Evolutionary conservation across 2,888 invertebrate genomes (phyloP).

Genomic region (Griposia aprilina): DNA sequence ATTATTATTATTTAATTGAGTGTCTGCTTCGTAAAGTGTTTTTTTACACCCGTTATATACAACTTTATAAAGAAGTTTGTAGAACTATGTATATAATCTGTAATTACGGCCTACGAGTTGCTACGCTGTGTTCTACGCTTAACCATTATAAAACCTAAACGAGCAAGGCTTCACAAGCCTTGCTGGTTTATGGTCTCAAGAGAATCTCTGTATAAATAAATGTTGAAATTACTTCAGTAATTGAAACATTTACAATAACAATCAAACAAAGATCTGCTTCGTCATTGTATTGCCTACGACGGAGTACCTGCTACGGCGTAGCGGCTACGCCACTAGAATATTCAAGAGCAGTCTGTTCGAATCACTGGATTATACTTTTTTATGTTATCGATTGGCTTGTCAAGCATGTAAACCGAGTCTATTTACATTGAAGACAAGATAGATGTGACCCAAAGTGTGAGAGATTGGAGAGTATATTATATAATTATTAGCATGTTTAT

Average conservation of each 20-base stretch:
- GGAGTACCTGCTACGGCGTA: slow-evolving; percentile 21
- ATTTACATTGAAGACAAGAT: background rate
- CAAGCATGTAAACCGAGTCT: background rate
- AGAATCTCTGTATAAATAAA: background rate
- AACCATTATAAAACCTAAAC: background rate
- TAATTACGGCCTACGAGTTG: background rate
- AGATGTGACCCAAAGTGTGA: background rate
- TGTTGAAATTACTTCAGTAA: background rate
- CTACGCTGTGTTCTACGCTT: background rate
- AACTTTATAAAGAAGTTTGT: too few relatives aligned
- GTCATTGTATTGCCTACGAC: background rate
- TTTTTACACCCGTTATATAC: too few relatives aligned
- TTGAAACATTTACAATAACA: background rate
- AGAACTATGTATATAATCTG: background rate
- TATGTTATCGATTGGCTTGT: background rate
- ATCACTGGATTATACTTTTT: background rate
- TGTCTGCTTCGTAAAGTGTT: too few relatives aligned
- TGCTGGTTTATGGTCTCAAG: background rate
- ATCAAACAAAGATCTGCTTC: background rate
- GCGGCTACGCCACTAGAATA: background rate
- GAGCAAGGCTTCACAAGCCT: background rate
- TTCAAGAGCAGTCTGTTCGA: background rate
- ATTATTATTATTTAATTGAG: too few relatives aligned
- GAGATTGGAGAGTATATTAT: background rate
- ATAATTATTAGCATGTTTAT: background rate